These are phyloP conservation scores for Lemur catta DNA, from an alignment of 2,797 vertebrate species.

Conservation along the genomic window DNA sequence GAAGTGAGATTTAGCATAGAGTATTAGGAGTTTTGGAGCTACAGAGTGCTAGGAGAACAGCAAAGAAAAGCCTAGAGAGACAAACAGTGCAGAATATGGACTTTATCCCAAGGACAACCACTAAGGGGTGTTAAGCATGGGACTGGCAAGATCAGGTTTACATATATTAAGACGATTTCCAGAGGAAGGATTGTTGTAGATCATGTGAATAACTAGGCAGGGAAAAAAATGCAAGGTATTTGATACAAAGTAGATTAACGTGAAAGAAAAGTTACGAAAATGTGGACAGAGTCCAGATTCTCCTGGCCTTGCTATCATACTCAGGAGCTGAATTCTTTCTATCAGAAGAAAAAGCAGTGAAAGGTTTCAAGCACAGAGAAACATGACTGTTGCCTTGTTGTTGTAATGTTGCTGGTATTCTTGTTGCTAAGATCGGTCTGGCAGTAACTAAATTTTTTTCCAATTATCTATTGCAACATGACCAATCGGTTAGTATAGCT, in stretches of 20 bases:
- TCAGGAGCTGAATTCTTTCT: background rate
- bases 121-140: background rate
- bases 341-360: background rate
- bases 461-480: background rate
- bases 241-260: background rate
- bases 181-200: background rate
- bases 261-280: background rate
- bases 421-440: background rate
- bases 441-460: background rate
- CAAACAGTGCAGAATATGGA: background rate
- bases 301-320: background rate
- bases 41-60: background rate
- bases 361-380: background rate
- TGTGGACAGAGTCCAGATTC: background rate
- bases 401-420: background rate
- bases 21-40: background rate
- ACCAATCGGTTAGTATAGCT: background rate
- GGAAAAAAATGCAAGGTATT: background rate
- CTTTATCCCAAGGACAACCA: background rate
- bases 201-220: background rate
- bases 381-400: background rate
- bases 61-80: background rate
- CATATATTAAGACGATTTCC: background rate
- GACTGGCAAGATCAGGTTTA: background rate
- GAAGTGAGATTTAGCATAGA: background rate